Evolutionary conservation across 1,140 invertebrate species (phyloP).

Genomic region (Leptopilina clavipes): DNA sequence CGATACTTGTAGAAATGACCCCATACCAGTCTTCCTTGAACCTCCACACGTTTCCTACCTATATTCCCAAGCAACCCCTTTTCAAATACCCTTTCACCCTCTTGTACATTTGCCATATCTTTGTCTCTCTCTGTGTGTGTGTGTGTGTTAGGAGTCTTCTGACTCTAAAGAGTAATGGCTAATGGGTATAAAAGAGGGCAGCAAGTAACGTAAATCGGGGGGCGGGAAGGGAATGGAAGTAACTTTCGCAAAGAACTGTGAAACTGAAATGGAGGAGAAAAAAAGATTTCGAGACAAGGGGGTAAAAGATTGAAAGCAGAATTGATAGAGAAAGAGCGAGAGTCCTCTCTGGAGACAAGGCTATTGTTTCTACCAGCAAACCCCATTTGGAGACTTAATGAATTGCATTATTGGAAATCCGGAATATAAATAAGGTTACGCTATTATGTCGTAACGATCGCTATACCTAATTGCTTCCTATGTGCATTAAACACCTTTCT

Average conservation of each 20-base stretch:
- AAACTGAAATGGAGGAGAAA: conserved; percentile 10
- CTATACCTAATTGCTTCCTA: conserved; percentile 54
- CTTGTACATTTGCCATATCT: neutral
- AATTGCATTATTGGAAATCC: conserved; percentile 65
- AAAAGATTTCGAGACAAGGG: conserved; percentile 16
- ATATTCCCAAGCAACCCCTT: neutral
- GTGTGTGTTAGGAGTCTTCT: neutral
- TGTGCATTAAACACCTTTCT: conserved; percentile 41
- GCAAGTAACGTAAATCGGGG: neutral
- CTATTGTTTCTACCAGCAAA: conserved; percentile 56
- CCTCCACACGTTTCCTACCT: neutral
- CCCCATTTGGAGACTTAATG: conserved; percentile 55
- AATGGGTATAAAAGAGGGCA: conserved; percentile 14
- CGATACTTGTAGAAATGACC: conserved; percentile 19
- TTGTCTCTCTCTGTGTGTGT: too few species aligned
- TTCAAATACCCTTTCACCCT: neutral
- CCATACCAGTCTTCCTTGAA: conserved; percentile 14
- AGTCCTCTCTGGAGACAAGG: conserved; percentile 44
- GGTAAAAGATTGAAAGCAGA: conserved; percentile 34
- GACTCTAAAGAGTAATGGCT: conserved; percentile 15
- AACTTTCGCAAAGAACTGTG: neutral
- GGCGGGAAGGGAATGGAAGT: conserved; percentile 25
- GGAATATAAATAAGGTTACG: conserved; percentile 64
- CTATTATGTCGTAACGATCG: conserved; percentile 55
- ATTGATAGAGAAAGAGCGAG: conserved; percentile 33